A percentile compares a stretch with the other conserved stretches of the same genome.
Conservation (phyloP, 2,797 vertebrate species). For the Ctenopoma multispine region DNA sequence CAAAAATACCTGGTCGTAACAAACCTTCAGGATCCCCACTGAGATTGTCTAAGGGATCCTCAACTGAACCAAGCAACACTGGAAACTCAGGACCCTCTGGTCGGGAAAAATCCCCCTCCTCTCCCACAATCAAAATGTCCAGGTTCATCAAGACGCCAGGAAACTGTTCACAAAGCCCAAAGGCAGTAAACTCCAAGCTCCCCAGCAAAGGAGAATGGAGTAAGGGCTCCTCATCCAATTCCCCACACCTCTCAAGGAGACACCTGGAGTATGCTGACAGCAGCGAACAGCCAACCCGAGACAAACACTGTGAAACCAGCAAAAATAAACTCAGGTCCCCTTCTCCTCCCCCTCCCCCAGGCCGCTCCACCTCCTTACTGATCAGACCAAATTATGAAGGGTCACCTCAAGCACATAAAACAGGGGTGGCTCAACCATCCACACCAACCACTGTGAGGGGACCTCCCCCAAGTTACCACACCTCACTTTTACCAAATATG, state of each 20-base stretch:
- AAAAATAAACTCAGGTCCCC: constrained; percentile 83
- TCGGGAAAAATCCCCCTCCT: constrained; percentile 83
- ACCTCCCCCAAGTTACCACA: constrained; percentile 82
- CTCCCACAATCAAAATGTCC: constrained; percentile 83
- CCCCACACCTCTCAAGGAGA: constrained; percentile 78
- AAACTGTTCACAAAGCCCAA: constrained; percentile 77
- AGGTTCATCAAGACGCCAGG: constrained; percentile 84
- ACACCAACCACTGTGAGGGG: constrained; percentile 80
- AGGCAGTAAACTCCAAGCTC: constrained; percentile 66
- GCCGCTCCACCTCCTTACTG: constrained; percentile 89
- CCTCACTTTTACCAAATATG: constrained; percentile 81
- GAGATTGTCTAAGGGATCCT: constrained; percentile 74
- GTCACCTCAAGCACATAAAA: constrained; percentile 80
- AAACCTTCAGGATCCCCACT: constrained; percentile 84
- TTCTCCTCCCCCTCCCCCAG: constrained; percentile 88
- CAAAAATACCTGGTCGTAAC: constrained; percentile 87
- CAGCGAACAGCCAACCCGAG: constrained; percentile 86
- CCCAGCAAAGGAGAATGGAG: constrained; percentile 69
- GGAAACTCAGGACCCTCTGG: constrained; percentile 60
- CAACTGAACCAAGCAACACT: constrained; percentile 60
- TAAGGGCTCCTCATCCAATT: constrained; percentile 75
- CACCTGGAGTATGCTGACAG: constrained; percentile 74
- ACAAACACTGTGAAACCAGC: constrained; percentile 82
- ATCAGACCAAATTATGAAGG: constrained; percentile 86
- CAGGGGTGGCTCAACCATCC: constrained; percentile 69